These are phyloP conservation scores for Scartelaos histophorus DNA, from an alignment of 2,113 vertebrate genomes.

Conservation along the genomic window DNA sequence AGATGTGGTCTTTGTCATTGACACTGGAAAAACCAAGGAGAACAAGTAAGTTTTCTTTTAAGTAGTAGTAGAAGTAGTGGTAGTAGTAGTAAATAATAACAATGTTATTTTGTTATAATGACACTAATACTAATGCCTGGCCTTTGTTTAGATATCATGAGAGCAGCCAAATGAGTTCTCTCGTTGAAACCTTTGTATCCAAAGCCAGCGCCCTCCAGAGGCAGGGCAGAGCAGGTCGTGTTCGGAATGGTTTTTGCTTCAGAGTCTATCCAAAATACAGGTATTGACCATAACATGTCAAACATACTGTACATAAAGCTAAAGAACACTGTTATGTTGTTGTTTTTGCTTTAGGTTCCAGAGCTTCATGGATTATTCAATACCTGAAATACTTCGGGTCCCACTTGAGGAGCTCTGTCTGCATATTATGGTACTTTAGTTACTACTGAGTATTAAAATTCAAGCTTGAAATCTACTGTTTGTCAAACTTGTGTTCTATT, in stretches of 20 bases:
- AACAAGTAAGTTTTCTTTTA: slow-evolving; percentile 83
- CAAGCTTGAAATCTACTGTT: not conserved
- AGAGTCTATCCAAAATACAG: slow-evolving; percentile 86
- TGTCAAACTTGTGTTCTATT: not conserved
- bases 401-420: slow-evolving; percentile 97
- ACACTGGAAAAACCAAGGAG: slow-evolving; percentile 95
- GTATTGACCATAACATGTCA: slow-evolving; percentile 24
- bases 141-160: slow-evolving; percentile 85
- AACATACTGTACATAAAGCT: not conserved
- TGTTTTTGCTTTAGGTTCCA: slow-evolving; percentile 79
- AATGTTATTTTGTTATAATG: too few species aligned
- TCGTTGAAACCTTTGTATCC: slow-evolving; percentile 95
- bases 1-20: slow-evolving; percentile 96
- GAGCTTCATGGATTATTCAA: slow-evolving; percentile 91
- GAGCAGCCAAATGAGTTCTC: slow-evolving; percentile 97
- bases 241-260: slow-evolving; percentile 92
- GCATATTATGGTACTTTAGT: slow-evolving; percentile 90
- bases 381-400: slow-evolving; percentile 95
- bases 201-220: slow-evolving; percentile 97
- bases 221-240: slow-evolving; percentile 93
- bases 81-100: too few species aligned
- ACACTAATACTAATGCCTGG: not conserved
- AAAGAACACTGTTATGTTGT: not conserved
- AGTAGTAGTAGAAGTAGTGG: too few species aligned
- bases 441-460: not conserved